Evolutionary conservation across 2,113 vertebrate species (phyloP).

Genomic region (Chionodraco myersi): DNA sequence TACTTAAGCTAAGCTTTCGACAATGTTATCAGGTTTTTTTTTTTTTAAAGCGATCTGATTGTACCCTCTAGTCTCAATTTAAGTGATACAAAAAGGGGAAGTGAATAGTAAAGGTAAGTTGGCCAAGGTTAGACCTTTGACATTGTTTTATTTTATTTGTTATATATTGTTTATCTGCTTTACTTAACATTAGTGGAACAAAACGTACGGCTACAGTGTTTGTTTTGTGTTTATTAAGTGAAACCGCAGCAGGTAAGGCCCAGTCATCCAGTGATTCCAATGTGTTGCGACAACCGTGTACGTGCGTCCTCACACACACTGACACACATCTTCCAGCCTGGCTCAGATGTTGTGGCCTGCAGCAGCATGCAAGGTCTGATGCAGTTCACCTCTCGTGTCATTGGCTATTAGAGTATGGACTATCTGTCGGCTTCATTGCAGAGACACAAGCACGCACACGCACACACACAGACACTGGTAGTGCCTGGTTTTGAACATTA

Average conservation of each 20-base stretch:
- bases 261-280: conserved; percentile 62
- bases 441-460: conserved; percentile 3
- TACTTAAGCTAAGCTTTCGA: too few species aligned
- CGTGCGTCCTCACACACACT: conserved; percentile 35
- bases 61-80: conserved; percentile 22
- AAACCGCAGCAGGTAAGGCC: conserved; percentile 30
- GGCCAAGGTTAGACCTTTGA: conserved; percentile 15
- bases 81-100: conserved; percentile 1
- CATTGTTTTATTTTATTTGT: conserved; percentile 23
- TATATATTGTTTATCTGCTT: conserved; percentile 43
- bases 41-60: conserved; percentile 1
- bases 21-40: too few species aligned
- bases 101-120: background rate
- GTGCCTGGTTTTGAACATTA: conserved; percentile 47
- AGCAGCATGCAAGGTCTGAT: conserved; percentile 64
- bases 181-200: conserved; percentile 6
- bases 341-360: conserved; percentile 67
- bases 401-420: conserved; percentile 68
- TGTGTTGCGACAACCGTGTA: conserved; percentile 58
- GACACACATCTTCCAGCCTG: conserved; percentile 21
- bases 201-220: background rate
- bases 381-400: conserved; percentile 75
- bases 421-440: conserved; percentile 61
- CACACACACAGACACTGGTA: background rate
- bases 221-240: background rate